A percentile compares a stretch with the other conserved stretches of the same genome.
Evolutionary conservation across 23 tunicate species (phyloP).

Genomic region (Clavelina lepadiformis): DNA sequence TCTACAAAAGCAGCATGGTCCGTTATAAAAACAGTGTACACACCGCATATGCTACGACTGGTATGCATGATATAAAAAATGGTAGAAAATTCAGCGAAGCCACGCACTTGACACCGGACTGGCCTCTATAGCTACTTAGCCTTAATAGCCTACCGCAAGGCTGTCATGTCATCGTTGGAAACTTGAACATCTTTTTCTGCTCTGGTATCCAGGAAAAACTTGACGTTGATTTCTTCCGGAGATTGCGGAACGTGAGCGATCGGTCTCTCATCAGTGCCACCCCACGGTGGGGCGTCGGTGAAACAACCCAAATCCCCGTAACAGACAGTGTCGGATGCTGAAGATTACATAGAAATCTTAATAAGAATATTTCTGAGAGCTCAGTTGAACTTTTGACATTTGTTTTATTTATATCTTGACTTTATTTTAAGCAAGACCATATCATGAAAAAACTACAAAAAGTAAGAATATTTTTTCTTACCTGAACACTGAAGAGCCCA

Average conservation of each 20-base stretch:
- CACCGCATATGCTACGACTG: background rate
- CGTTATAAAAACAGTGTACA: no score
- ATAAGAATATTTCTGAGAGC: background rate
- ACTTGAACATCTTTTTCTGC: slow-evolving; percentile 46
- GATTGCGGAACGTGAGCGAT: slow-evolving; percentile 29
- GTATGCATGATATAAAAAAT: no score
- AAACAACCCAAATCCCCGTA: slow-evolving; percentile 78
- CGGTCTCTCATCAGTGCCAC: slow-evolving; percentile 69
- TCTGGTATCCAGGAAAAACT: slow-evolving; percentile 83
- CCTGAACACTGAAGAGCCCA: no score
- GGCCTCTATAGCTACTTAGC: no score
- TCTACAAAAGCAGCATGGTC: no score
- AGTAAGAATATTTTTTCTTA: no score
- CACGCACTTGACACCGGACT: no score
- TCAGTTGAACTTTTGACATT: no score
- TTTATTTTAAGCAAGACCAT: no score
- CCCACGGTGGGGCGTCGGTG: slow-evolving; percentile 91
- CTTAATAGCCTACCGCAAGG: slow-evolving; percentile 29
- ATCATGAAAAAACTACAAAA: no score
- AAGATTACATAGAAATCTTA: background rate
- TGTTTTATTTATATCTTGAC: no score
- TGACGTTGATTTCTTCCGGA: slow-evolving; percentile 54
- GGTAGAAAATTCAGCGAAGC: no score
- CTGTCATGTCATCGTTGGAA: slow-evolving; percentile 38
- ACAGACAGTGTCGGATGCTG: slow-evolving; percentile 34